A percentile compares a stretch with the other conserved stretches of the same genome.
Conservation (phyloP, 2,888 invertebrate genomes). For the Antheraea yamamai region DNA sequence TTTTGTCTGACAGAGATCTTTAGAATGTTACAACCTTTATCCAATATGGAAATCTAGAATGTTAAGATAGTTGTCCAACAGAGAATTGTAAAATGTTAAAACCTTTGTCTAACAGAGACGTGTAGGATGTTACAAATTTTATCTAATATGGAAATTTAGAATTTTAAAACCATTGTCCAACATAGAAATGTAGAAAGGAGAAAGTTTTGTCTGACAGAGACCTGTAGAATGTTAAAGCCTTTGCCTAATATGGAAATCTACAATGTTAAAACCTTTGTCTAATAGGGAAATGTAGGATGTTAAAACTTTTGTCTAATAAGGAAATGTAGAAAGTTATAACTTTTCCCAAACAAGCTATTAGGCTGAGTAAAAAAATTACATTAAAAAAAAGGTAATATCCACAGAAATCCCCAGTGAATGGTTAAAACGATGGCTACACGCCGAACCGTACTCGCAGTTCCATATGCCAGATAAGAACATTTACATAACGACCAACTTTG, state of each 20-base stretch:
- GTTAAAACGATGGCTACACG: slow-evolving; percentile 84
- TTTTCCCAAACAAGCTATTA: too few species aligned
- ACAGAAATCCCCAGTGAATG: slow-evolving; percentile 84
- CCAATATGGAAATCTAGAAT: background rate
- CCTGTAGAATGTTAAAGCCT: too few species aligned
- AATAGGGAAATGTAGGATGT: background rate
- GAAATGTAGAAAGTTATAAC: background rate
- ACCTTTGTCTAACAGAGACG: too few species aligned
- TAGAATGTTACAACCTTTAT: too few species aligned
- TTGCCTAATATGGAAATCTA: too few species aligned
- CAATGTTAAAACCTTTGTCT: background rate
- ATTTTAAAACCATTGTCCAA: too few species aligned
- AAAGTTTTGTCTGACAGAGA: too few species aligned
- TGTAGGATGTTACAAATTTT: too few species aligned
- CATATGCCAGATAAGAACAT: slow-evolving; percentile 87
- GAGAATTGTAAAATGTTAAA: background rate
- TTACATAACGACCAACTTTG: slow-evolving; percentile 88
- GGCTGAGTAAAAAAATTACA: too few species aligned
- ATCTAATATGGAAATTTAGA: too few species aligned
- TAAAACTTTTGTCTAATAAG: background rate
- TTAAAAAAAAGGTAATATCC: background rate
- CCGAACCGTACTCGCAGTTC: slow-evolving; percentile 81
- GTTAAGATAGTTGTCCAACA: background rate
- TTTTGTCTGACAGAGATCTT: too few species aligned
- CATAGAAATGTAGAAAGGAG: too few species aligned